Evolutionary conservation across 2,113 vertebrate species (phyloP).

Genomic region (Oryzias javanicus): DNA sequence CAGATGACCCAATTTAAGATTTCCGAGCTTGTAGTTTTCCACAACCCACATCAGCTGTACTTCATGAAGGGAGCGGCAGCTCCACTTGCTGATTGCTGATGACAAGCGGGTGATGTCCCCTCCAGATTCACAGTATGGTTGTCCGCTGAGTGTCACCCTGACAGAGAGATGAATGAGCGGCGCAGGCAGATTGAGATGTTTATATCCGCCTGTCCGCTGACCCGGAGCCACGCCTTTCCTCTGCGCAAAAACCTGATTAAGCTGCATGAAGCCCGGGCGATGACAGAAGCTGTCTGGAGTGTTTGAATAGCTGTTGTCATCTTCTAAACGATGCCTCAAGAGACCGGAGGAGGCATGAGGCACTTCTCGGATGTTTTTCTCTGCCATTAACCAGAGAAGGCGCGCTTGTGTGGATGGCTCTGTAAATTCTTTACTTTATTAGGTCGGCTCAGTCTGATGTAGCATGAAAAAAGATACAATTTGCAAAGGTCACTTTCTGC

Average conservation of each 20-base stretch:
- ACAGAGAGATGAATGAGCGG: slow-evolving; percentile 43
- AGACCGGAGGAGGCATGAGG: slow-evolving; percentile 4
- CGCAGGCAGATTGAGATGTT: slow-evolving; percentile 55
- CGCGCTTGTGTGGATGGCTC: no score
- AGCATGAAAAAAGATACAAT: background rate
- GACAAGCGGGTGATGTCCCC: slow-evolving; percentile 44
- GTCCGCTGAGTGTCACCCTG: slow-evolving; percentile 43
- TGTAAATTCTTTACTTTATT: background rate
- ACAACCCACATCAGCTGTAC: slow-evolving; percentile 32
- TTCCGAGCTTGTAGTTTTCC: slow-evolving; percentile 8
- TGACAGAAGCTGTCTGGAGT: slow-evolving; percentile 14
- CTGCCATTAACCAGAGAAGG: slow-evolving; percentile 16
- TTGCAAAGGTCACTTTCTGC: slow-evolving; percentile 11
- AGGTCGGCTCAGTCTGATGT: background rate
- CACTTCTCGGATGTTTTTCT: background rate
- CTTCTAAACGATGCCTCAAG: slow-evolving; percentile 26
- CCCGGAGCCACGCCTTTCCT: slow-evolving; percentile 29
- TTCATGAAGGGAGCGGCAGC: slow-evolving; percentile 50
- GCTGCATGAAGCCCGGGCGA: slow-evolving; percentile 22
- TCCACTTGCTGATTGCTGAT: slow-evolving; percentile 53
- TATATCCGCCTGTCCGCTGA: slow-evolving; percentile 45
- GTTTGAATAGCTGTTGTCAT: slow-evolving; percentile 35
- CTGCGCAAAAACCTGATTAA: slow-evolving; percentile 27
- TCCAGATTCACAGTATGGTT: slow-evolving; percentile 46
- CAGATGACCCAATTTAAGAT: slow-evolving; percentile 47